Conservation (phyloP, 1,140 invertebrate species). For the Spodoptera litura region DNA sequence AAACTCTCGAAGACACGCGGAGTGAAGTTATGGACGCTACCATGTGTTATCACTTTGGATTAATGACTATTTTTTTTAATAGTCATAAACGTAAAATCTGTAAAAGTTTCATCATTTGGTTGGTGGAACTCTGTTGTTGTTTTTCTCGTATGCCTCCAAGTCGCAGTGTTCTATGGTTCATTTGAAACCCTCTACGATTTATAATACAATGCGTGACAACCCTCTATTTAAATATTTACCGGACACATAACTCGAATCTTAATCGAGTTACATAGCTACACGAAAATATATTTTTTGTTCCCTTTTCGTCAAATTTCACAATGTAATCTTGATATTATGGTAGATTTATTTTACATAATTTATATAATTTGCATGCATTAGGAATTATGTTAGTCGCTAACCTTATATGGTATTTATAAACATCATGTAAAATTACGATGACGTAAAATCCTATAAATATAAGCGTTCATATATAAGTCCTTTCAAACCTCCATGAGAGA, state of each 20-base stretch:
- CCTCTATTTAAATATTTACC: slow-evolving; percentile 34
- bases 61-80: no score
- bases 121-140: neutral
- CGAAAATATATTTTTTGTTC: slow-evolving; percentile 2
- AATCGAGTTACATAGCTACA: slow-evolving; percentile 33
- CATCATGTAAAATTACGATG: no score
- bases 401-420: neutral
- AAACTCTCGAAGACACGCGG: slow-evolving; percentile 17
- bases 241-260: slow-evolving; percentile 34
- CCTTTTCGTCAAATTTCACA: neutral
- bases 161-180: no score
- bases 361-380: slow-evolving; percentile 11
- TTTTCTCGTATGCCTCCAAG: neutral
- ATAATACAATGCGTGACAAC: slow-evolving; percentile 11
- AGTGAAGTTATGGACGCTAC: neutral
- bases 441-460: no score
- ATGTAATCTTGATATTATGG: slow-evolving; percentile 25
- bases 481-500: no score
- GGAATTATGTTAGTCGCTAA: neutral
- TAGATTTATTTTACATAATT: slow-evolving; percentile 15
- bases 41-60: neutral
- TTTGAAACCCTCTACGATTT: no score
- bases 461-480: no score
- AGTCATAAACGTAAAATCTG: no score
- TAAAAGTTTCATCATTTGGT: no score